Percentiles rank a stretch among this genome's conserved stretches.
Conservation (phyloP, 1,140 invertebrate genomes). For the Aleiodes sp. region DNA sequence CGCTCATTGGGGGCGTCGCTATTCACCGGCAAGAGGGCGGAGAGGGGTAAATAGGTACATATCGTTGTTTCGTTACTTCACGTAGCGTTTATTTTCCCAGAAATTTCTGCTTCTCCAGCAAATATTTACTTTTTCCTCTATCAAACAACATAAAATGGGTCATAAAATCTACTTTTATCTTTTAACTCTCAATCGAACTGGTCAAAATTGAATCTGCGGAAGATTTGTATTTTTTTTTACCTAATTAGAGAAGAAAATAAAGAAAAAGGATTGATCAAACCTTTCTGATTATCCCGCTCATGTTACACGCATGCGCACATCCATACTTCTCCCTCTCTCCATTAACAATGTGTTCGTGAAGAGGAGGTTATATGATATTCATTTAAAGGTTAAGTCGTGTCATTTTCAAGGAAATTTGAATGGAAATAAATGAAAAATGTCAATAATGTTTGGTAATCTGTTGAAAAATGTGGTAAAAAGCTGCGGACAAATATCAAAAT, state of each 20-base stretch:
- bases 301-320: neutral
- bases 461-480: conserved; percentile 39
- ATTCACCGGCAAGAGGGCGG: neutral
- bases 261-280: neutral
- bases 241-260: neutral
- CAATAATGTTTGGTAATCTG: conserved; percentile 39
- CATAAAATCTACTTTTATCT: no score
- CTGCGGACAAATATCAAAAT: conserved; percentile 38
- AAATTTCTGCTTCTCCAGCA: no score
- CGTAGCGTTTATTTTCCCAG: no score
- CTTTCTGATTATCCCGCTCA: neutral
- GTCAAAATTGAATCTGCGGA: no score
- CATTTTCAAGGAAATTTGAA: neutral
- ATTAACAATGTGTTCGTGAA: no score
- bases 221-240: no score
- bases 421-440: conserved; percentile 36
- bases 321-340: neutral
- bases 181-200: no score
- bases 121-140: no score
- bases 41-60: neutral
- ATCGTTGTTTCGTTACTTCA: no score
- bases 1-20: conserved; percentile 31
- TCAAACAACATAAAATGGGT: no score
- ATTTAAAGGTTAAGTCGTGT: neutral
- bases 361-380: neutral